Percentiles rank a stretch among this genome's conserved stretches.
phyloP scores from a whole-genome alignment of 2,113 vertebrate genomes.

The Pedionomus torquatus region DNA sequence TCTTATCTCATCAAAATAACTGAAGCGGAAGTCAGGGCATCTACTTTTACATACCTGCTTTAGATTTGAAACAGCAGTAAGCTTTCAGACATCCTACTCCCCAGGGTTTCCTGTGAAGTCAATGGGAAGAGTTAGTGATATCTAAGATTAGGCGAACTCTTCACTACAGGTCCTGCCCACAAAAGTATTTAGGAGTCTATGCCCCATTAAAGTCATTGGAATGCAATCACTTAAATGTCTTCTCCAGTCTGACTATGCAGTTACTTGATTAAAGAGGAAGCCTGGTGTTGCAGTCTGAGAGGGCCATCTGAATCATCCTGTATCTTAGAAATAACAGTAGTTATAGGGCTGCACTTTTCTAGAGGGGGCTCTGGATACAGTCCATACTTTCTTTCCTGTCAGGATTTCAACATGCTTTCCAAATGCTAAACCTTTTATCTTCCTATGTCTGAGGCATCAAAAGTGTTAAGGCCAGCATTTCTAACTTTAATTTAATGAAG shows the following conservation, averaged over 20 bases:
- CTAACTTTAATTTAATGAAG: background rate
- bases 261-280: background rate
- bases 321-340: background rate
- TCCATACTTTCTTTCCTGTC: background rate
- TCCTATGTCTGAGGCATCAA: background rate
- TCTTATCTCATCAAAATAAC: constrained; percentile 59
- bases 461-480: background rate
- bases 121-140: constrained; percentile 1
- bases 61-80: constrained; percentile 40
- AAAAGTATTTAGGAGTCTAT: background rate
- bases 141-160: constrained; percentile 9
- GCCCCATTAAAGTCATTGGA: background rate
- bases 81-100: constrained; percentile 55
- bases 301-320: background rate
- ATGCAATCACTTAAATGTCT: background rate
- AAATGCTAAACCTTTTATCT: background rate
- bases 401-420: background rate
- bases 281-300: background rate
- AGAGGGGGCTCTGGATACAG: background rate
- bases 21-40: constrained; percentile 50
- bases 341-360: background rate
- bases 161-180: background rate
- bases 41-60: constrained; percentile 24
- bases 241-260: background rate
- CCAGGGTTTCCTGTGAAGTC: constrained; percentile 17